These are phyloP conservation scores for Yponomeuta plumbellus DNA, from an alignment of 2,888 invertebrate genomes.

Conservation along the genomic window DNA sequence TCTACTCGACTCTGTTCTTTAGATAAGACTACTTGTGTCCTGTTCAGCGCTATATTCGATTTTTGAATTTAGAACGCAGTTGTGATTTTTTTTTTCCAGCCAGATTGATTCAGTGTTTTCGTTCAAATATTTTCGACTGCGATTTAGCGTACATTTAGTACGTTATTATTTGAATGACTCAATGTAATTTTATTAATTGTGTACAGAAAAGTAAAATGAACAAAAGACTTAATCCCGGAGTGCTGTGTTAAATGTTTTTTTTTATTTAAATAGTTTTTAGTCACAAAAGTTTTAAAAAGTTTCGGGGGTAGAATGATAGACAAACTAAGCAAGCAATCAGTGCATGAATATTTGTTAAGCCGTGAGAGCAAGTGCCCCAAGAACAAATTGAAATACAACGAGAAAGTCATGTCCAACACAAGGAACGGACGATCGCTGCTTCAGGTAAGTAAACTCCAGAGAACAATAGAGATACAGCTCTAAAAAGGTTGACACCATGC, in stretches of 20 bases:
- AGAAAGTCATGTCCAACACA: slow-evolving; percentile 41
- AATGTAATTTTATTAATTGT: no score
- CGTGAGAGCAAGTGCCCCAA: slow-evolving; percentile 43
- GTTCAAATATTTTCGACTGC: neutral
- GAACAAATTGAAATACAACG: slow-evolving; percentile 41
- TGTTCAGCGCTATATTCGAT: neutral
- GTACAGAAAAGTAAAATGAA: no score
- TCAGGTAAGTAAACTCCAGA: slow-evolving; percentile 43
- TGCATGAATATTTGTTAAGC: slow-evolving; percentile 55
- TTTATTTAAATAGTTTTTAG: neutral
- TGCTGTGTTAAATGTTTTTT: neutral
- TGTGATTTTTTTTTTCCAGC: neutral
- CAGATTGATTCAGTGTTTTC: neutral
- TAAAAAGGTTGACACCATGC: neutral
- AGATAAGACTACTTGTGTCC: slow-evolving; percentile 40
- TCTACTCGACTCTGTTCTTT: slow-evolving; percentile 32
- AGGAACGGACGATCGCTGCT: slow-evolving; percentile 53
- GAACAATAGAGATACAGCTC: neutral
- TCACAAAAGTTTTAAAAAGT: neutral
- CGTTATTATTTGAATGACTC: no score
- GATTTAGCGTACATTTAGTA: no score
- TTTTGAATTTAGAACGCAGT: neutral
- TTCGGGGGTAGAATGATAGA: slow-evolving; percentile 43
- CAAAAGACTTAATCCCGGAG: neutral
- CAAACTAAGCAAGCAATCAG: slow-evolving; percentile 51